phyloP scores from a whole-genome alignment of 2,888 invertebrate species.

The Syrista parreyssii region DNA sequence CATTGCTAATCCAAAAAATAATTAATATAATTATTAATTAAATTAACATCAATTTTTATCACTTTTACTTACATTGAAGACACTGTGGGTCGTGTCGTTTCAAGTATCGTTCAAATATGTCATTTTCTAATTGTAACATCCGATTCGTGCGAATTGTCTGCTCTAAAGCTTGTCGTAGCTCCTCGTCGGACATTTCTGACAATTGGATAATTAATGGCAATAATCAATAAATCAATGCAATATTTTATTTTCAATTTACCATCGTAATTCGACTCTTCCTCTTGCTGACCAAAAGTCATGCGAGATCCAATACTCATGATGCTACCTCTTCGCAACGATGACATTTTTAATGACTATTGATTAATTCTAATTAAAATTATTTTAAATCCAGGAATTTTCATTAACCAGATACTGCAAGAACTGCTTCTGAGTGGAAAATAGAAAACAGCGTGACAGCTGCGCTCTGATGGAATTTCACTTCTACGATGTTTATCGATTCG shows the following conservation, averaged over 20 bases:
- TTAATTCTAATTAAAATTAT: neutral
- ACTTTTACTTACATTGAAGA: constrained; percentile 67
- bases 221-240: neutral
- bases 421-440: neutral
- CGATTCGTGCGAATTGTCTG: constrained; percentile 38
- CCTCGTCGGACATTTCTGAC: constrained; percentile 49
- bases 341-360: constrained; percentile 21
- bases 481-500: constrained; percentile 14
- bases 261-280: constrained; percentile 37
- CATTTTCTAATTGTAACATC: constrained; percentile 68
- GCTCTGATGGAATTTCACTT: constrained; percentile 10
- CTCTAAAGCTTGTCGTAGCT: constrained; percentile 40
- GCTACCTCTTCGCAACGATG: constrained; percentile 31
- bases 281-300: constrained; percentile 1
- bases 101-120: constrained; percentile 68
- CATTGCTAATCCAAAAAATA: constrained; percentile 29
- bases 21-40: constrained; percentile 35
- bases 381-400: neutral
- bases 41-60: constrained; percentile 53
- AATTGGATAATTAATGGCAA: neutral
- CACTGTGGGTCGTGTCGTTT: constrained; percentile 66
- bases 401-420: neutral
- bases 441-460: neutral
- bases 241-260: constrained; percentile 23
- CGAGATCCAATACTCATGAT: constrained; percentile 31